Evolutionary conservation across 1,140 invertebrate genomes (phyloP).

Genomic region (Cylas formicarius): DNA sequence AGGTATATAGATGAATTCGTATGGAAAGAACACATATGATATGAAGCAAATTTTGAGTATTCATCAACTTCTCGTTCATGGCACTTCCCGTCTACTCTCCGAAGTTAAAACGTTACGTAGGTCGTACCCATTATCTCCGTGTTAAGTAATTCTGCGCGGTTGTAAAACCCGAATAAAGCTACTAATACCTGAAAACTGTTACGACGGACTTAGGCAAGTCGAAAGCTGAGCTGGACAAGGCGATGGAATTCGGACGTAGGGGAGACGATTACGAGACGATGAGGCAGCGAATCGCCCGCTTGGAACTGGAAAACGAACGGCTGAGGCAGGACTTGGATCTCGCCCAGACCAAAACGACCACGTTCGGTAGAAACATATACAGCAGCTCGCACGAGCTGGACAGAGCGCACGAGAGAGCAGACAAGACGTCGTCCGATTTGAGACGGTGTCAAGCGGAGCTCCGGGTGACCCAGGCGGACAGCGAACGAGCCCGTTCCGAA

Average conservation of each 20-base stretch:
- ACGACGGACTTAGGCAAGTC: conserved; percentile 78
- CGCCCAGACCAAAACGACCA: conserved; percentile 59
- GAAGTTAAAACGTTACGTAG: too few species aligned
- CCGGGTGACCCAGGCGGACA: conserved; percentile 77
- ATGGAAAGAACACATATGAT: too few species aligned
- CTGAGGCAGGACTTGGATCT: conserved; percentile 78
- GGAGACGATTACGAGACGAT: conserved; percentile 85
- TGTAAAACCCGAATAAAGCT: too few species aligned
- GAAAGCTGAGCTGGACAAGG: conserved; percentile 87
- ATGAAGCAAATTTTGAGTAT: too few species aligned
- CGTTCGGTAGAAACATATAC: conserved; percentile 51
- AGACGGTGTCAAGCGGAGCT: conserved; percentile 79
- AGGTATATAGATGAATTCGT: too few species aligned
- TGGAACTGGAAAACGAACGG: conserved; percentile 85
- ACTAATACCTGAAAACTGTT: too few species aligned
- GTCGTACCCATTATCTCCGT: too few species aligned
- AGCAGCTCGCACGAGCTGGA: conserved; percentile 49
- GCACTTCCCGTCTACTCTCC: too few species aligned
- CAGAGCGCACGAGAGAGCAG: conserved; percentile 77
- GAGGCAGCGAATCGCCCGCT: conserved; percentile 72
- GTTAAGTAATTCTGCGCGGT: too few species aligned
- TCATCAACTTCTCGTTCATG: too few species aligned
- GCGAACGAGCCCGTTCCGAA: conserved; percentile 76
- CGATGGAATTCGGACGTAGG: conserved; percentile 78
- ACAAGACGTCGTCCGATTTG: conserved; percentile 75